Evolutionary conservation across 1,140 invertebrate genomes (phyloP), one percentile per base, ranked within the genome.

Genomic region (Thaumetopoea pityocampa): DNA sequence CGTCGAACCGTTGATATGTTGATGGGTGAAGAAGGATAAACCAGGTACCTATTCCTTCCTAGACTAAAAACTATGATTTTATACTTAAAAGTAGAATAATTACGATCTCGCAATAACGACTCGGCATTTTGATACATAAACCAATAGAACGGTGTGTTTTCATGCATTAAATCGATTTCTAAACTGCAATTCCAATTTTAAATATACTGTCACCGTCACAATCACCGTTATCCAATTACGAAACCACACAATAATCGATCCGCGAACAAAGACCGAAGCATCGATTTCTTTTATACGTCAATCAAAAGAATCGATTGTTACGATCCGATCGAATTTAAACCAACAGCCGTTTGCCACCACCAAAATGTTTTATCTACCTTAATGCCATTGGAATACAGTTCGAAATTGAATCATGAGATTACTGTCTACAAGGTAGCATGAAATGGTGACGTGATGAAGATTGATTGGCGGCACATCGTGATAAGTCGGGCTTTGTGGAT

Each of bases 261-360:
- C 52, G 54, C 55, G 56, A 49, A 72, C 66, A 71, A 77, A 66
- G 67, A 60, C 44, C 51, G 59, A 51, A 56, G 53, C 63, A 62
- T 65, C 62, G 67, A 69, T 62, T 77, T 73, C 70, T 77, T 77
- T 71, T 73, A 71, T 73, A 61, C 57, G 69, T 72, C 72, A 77
- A 66, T 78, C 69, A 78, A 71, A 73, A 40, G 54, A 48, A 61
- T 52, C 59, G 67, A 74, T 74, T 74, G 61, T 67, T 55, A 50
- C 51, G 66, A 70, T 64, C 55, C 53, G 56, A 64, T 67, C 54
- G 57, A 47, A 41, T 53, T 27, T 8, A 26, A 23, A 8, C 44
- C 60, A 30, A 46, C 10, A 50, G 57, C 36, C 24, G 1, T 50
- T 42, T 43, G 29, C 28, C 6, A 28, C 26, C 43, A 5, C 5